Base-by-base conservation (phyloP, 2,797 vertebrate genomes). In the Hapalemur alaotrensis region DNA sequence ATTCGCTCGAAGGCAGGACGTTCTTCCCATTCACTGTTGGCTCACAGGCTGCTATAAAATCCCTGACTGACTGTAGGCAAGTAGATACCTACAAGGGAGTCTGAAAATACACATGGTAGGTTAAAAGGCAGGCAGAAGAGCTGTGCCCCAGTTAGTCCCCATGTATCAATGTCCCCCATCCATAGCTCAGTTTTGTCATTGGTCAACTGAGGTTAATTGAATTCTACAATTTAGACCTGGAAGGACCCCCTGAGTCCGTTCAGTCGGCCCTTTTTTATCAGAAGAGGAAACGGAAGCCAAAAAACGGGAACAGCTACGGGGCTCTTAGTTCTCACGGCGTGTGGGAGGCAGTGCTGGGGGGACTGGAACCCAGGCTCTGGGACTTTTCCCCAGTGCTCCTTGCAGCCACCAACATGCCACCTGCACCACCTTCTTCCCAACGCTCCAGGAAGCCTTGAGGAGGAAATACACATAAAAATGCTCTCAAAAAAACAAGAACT, bases 141-240 rank as follows among this genome's bases (percentile, higher is more conserved):
- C 0, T 6, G 5, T 2, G 54, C 41, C 41, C 35, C n/a, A n/a
- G 11, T 20, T 1, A 11, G 41, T 6, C 65, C 5, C 30, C 6
- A 0, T 0, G 3, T 4, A 3, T 0, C 35, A 32, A 7, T 30
- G 1, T 20, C 15, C 59, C 8, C 23, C 15, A 6, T 7, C 14
- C 13, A 28, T 9, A 23, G 17, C 7, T 35, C 13, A 35, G 75
- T 6, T 72, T 13, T 35, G 35, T 30, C 61, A 35, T 4, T 10
- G 43, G 72, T 84, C 52, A 50, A 54, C 9, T 1, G 14, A 63
- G 41, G n/a, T n/a, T 20, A 15, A 43, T 3, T 4, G 2, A 23
- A 57, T 30, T 22, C 50, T 38, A 28, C 38, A 41, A n/a, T 1
- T 4, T 7, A 78, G 46, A 80, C 63, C 72, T 15, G 2, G 30